Base-by-base conservation (phyloP, 2,888 invertebrate species). In the Athalia cordata region DNA sequence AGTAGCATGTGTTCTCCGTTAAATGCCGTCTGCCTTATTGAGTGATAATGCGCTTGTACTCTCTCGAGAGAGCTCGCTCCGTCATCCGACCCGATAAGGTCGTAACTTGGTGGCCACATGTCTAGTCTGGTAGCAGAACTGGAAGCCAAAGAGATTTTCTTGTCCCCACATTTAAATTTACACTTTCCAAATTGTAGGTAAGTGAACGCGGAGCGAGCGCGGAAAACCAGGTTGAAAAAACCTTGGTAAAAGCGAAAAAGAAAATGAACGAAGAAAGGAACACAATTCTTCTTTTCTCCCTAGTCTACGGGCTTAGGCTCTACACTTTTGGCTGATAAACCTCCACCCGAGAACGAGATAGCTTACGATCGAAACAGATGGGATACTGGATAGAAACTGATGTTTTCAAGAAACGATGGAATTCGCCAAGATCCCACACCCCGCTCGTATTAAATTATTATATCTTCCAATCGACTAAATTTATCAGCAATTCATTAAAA, bases 1-100 rank as follows among this genome's bases (percentile, higher is more conserved):
- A 67, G 77, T 68, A 79, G 78, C 82, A 82, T 80, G 80, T 82
- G 83, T 81, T 81, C 79, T 81, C 82, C 80, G 78, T 78, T 78
- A 74, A 78, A 74, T 13, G 78, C 74, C 59, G 75, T 64, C 70
- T 64, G 64, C 64, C 78, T 78, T 78, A 78, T 78, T 72, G 78
- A 78, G 78, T 78, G 78, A 74, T 78, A 74, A 78, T 74, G 64
- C 68, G 11, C 61, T 45, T 55, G 29, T 43, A 9, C 62, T 11
- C n/a, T 43, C 57, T 70, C 13, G 45, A 59, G 59, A 59, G 47
- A 59, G 72, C 52, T 29, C 13, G 6, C 57, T 72, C 72, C 3
- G 45, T 72, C 72, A 57, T 59, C 47, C 47, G 43, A 0, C 29
- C 13, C 57, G 72, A 72, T 72, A 72, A 72, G 72, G 15, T 59